Evolutionary conservation across 2,113 vertebrate genomes (phyloP), one percentile per base, ranked within the genome.

Genomic region (Neoarius graeffei): DNA sequence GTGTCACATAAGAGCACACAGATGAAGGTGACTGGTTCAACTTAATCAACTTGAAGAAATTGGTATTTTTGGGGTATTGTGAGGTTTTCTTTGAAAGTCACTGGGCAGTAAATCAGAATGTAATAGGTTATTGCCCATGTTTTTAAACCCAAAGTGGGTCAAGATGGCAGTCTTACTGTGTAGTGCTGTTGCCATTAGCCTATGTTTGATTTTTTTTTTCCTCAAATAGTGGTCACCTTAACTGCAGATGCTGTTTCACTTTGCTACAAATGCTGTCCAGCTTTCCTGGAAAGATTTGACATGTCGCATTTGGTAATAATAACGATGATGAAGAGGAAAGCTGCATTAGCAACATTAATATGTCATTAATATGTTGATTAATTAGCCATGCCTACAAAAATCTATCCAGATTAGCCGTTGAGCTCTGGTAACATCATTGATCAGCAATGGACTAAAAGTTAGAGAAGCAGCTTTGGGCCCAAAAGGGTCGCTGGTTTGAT

Each of bases 131-230:
- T 35, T 81, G 86, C 64, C 54, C 42, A 74, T 87, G 80, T 87
- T 83, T 83, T 87, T 60, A 83, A 76, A 59, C 86, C 57, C 69
- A 87, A 83, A 87, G 42, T 83, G 81, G 86, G 81, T 83, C 81
- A 87, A 83, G 80, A 77, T 83, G 81, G 42, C 57, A 60, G 56
- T 56, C 57, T 54, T 35, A 64, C 66, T 64, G 42, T 83, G 67
- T 64, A 54, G 57, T 0, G 48, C 86, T 76, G 23, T 87, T 56
- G 69, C 67, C 42, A 54, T 83, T 83, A 60, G 54, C 64, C 86
- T 87, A 54, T 83, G 67, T 83, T 83, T 42, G 81, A 76, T 52
- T 59, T 59, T 19, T 15, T 60, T 60, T 60, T 62, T 73, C 7
- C 64, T 67, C 50, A 23, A 74, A 62, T 62, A 76, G 67, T 25